Conservation (phyloP, 2,113 vertebrate genomes). For the Scophthalmus maximus region DNA sequence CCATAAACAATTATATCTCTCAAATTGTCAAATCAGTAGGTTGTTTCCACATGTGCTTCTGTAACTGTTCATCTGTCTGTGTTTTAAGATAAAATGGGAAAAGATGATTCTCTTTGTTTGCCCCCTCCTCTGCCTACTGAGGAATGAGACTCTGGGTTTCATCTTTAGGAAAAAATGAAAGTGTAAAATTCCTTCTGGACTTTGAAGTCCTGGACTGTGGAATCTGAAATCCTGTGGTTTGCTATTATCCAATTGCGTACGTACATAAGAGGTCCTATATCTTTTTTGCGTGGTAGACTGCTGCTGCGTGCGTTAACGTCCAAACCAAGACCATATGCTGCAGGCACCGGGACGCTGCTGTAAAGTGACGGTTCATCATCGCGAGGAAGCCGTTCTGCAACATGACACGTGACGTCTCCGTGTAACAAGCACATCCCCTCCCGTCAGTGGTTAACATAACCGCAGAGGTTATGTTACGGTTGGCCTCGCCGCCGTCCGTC, state of each 20-base stretch:
- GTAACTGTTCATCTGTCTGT: no score
- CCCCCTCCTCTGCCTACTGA: no score
- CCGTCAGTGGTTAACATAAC: constrained; percentile 38
- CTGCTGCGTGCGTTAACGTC: no score
- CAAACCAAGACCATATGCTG: constrained; percentile 30
- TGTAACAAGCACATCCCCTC: constrained; percentile 23
- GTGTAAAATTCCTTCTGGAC: background rate
- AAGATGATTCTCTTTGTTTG: no score
- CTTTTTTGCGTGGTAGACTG: no score
- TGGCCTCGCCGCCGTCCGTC: constrained; percentile 1
- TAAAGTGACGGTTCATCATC: constrained; percentile 33
- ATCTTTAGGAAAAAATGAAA: background rate
- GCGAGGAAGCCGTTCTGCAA: constrained; percentile 18
- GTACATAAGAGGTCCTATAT: no score
- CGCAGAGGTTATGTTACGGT: constrained; percentile 51
- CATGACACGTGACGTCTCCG: constrained; percentile 40
- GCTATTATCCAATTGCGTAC: no score
- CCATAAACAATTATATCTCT: no score
- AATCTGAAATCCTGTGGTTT: no score
- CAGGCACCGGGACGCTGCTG: constrained; percentile 19
- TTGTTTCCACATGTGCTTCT: no score
- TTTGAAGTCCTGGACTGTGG: background rate
- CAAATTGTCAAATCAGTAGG: no score
- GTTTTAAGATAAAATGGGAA: no score
- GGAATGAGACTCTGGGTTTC: background rate